A percentile compares a stretch with the other conserved stretches of the same genome.
Evolutionary conservation across 1,140 invertebrate species (phyloP).

Genomic region (Lepidurus arcticus): DNA sequence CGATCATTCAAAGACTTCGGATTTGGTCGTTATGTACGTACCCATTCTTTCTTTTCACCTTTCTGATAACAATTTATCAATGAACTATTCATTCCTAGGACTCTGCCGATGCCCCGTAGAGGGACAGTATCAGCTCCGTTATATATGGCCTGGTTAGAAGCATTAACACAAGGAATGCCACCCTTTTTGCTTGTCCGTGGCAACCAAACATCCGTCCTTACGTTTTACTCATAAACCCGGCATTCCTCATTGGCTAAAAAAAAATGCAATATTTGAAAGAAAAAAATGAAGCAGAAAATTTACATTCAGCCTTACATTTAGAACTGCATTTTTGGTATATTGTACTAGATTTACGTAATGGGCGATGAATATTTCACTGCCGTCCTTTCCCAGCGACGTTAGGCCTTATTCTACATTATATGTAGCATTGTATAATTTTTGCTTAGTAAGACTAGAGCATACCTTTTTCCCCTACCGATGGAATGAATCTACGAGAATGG

Average conservation of each 20-base stretch:
- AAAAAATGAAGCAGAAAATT: neutral
- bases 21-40: slow-evolving; percentile 82
- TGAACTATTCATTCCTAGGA: slow-evolving; percentile 43
- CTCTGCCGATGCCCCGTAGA: slow-evolving; percentile 52
- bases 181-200: slow-evolving; percentile 56
- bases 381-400: slow-evolving; percentile 20
- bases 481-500: neutral
- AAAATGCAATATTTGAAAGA: neutral
- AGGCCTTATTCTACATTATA: slow-evolving; percentile 19
- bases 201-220: slow-evolving; percentile 58
- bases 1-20: slow-evolving; percentile 77
- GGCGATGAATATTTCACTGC: neutral
- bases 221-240: slow-evolving; percentile 54
- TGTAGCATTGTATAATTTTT: slow-evolving; percentile 6
- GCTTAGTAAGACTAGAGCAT: neutral
- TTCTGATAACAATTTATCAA: neutral
- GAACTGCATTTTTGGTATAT: neutral
- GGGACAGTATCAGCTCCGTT: slow-evolving; percentile 50
- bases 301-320: neutral
- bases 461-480: neutral
- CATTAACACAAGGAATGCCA: slow-evolving; percentile 54
- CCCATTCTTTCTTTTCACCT: neutral
- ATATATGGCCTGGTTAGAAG: slow-evolving; percentile 60
- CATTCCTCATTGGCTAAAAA: neutral
- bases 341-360: neutral